phyloP scores from a whole-genome alignment of 2,888 invertebrate genomes.

The Druceiella hillmani region DNA sequence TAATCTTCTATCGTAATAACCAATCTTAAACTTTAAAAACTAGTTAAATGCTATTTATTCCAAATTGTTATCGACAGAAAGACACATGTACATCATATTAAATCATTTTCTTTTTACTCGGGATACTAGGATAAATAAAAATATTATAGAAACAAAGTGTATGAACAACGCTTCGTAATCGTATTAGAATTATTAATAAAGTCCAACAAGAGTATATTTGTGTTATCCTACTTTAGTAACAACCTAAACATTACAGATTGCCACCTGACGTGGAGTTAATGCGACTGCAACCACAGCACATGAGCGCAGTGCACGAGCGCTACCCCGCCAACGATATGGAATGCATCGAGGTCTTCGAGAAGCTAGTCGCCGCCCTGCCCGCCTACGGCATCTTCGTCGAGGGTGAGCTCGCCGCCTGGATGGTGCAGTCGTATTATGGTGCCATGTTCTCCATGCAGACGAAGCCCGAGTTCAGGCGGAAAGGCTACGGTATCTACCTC shows the following conservation, averaged over 20 bases:
- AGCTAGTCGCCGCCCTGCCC: conserved; percentile 69
- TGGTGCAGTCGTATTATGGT: conserved; percentile 87
- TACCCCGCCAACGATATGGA: conserved; percentile 88
- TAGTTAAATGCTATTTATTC: too few species aligned
- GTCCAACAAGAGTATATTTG: too few species aligned
- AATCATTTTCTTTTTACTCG: too few species aligned
- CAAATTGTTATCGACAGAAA: too few species aligned
- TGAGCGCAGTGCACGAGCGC: conserved; percentile 76
- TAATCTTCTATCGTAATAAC: too few species aligned
- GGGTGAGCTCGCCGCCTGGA: conserved; percentile 80
- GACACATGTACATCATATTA: too few species aligned
- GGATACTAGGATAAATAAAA: too few species aligned
- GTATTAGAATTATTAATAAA: too few species aligned
- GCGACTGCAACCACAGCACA: conserved; percentile 70
- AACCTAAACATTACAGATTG: conserved; percentile 35
- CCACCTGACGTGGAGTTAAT: conserved; percentile 70
- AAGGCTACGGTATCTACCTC: conserved; percentile 71
- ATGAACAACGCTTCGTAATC: too few species aligned
- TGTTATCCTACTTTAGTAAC: too few species aligned
- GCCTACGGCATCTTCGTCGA: conserved; percentile 76
- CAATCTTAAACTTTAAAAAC: too few species aligned
- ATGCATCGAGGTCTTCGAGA: conserved; percentile 76
- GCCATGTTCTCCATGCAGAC: conserved; percentile 93
- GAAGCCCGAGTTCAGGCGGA: conserved; percentile 66
- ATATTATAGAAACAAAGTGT: too few species aligned